Evolutionary conservation across 2,113 vertebrate species (phyloP), one percentile per base, ranked within the genome.

Genomic region (Vireo altiloquus): DNA sequence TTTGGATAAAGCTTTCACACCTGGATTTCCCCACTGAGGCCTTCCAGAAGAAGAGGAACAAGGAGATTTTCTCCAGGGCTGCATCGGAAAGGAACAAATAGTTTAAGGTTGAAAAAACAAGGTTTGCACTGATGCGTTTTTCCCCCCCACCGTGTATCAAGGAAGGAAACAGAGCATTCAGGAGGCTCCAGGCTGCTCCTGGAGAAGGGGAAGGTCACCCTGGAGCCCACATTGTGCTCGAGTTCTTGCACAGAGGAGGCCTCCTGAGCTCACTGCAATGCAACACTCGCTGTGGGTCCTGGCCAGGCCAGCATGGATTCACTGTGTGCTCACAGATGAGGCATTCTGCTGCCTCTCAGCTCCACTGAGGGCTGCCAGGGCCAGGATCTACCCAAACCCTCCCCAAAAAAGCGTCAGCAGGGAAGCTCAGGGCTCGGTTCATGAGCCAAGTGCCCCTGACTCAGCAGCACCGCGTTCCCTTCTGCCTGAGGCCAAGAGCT

Each of bases 181-280:
- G 35, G 37, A 82, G 53, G 46, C 74, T 30, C 3, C 39, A 40
- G 39, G 39, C 39, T 40, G 39, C 39, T 40, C 39, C 39, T 13
- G 39, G 39, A 13, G 10, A 40, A 10, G 3, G 85, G 40, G 63
- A 92, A 90, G 88, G 90, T 90, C 79, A 77, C 68, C 37, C 85
- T 75, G 60, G 1, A 80, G 79, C 79, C 70, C 69, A 5, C 7
- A 7, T 33, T 30, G 53, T 65, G 85, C 82, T 89, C 68, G 0
- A 1, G 24, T 24, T 3, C 53, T 57, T 4, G 22, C 94, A 49
- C 1, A 68, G 69, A 37, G 6, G 30, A 60, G 3, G 25, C 57
- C 21, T 79, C 66, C n/a, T 14, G 3, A 93, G 65, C 75, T 93
- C 75, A 9, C 95, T 53, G 88, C 90, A 85, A 88, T 80, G 94